Evolutionary conservation across 2,888 invertebrate genomes (phyloP), one percentile per base, ranked within the genome.

Genomic region (Orthosia incerta): DNA sequence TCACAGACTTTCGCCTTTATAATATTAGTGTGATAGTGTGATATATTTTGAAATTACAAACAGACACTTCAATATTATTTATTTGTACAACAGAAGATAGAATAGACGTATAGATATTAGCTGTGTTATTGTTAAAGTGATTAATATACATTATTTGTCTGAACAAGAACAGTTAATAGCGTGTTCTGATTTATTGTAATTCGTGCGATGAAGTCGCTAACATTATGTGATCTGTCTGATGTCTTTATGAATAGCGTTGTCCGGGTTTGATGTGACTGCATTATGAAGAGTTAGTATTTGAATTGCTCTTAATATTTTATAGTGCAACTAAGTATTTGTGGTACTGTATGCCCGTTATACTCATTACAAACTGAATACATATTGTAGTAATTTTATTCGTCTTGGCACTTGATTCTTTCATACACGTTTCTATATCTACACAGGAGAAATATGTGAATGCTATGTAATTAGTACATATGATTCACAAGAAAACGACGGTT

Each of bases 81-180:
- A 0, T 31, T 31, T 31, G 5, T 31, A 31, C 31, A 31, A 7
- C 9, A 39, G 39, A 39, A 39, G 39, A 39, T 39, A 39, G 39
- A 39, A 39, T 9, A 39, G 39, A 39, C 9, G 7, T 39, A 7
- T 51, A 50, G 16, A 11, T 66, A 62, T 62, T 12, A 81, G n/a
- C 39, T 53, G n/a, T 72, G 56, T 86, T 84, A 89, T 89, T 89
- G 89, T 88, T 84, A 74, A 69, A 83, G 71, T 90, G 88, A 91
- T 90, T 88, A 87, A 90, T 89, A 78, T 71, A 76, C 61, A 74
- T 84, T 84, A 89, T 86, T 87, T 86, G 84, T 87, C 86, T 74
- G 63, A 65, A 66, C 65, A 65, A 76, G 78, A 89, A 83, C 86
- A 86, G 85, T 83, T 89, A 88, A 89, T 88, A 86, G 86, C 79